Base-by-base conservation (phyloP, 2,113 vertebrate genomes). In the Gasterosteus aculeatus region DNA sequence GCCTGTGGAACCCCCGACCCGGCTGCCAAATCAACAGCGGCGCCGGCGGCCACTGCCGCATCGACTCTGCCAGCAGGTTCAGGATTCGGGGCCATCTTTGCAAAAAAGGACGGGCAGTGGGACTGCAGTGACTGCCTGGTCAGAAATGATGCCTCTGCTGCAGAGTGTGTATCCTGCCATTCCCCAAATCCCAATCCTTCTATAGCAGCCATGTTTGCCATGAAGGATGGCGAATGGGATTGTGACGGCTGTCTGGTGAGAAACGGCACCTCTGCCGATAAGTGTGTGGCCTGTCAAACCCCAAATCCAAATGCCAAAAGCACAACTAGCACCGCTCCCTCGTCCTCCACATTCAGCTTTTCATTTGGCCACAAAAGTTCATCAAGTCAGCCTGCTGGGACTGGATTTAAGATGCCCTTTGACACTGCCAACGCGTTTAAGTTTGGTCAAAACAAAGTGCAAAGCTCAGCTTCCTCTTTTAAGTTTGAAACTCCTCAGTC, bases 201-300 rank as follows among this genome's bases (percentile, higher is more conserved):
- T 90, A 88, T 97, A 81, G 94, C 89, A 79, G 91, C 89, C 16
- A 90, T 92, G 77, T 96, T 97, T 91, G 0, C 70, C 33, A 96
- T 92, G 84, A 97, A 95, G 54, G 93, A 93, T 71, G 96, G 94
- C 10, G 87, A 96, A 35, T 97, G 96, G 96, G 95, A 97, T 47
- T 98, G 96, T 85, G 87, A 62, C 61, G 62, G 19, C 49, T 97
- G 96, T 75, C 14, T 94, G 4, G 86, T 95, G 68, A 93, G 92
- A 84, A 99, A 98, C 69, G 81, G 95, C 31, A 77, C 58, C 12
- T 92, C 93, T 75, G 92, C 90, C 18, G 79, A 14, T 80, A 90
- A 66, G 26, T 99, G 96, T 6, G 1, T 90, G 26, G 82, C 96
- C 73, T 97, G 96, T 84, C 54, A 84, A 64, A 22, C 84, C 1